Evolutionary conservation across 2,888 invertebrate genomes (phyloP).

Genomic region (Timandra comae): DNA sequence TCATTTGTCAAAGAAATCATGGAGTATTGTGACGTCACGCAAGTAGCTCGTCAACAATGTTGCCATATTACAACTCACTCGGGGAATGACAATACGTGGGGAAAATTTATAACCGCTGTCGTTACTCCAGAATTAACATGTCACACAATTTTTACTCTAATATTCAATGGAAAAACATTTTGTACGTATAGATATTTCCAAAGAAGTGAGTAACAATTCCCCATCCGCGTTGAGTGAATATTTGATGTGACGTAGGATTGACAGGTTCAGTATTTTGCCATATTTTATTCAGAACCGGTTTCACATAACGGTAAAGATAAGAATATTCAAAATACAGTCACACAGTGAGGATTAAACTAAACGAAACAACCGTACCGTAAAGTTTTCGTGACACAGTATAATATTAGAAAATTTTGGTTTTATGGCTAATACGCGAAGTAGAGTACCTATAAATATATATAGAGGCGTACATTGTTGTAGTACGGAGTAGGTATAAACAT

Average conservation of each 20-base stretch:
- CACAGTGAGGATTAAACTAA: slow-evolving; percentile 6
- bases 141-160: slow-evolving; percentile 22
- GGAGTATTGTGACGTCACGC: slow-evolving; percentile 52
- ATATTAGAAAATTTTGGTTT: neutral
- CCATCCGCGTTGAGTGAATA: slow-evolving; percentile 10
- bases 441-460: neutral
- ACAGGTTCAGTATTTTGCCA: slow-evolving; percentile 19
- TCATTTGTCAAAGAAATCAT: slow-evolving; percentile 2
- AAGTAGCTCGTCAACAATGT: slow-evolving; percentile 58
- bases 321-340: slow-evolving; percentile 8
- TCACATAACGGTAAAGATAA: slow-evolving; percentile 12
- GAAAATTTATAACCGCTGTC: slow-evolving; percentile 18
- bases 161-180: slow-evolving; percentile 8
- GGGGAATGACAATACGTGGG: slow-evolving; percentile 17
- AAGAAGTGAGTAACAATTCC: slow-evolving; percentile 10
- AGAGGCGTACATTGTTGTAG: slow-evolving; percentile 11
- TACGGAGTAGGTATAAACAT: slow-evolving; percentile 46
- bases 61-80: slow-evolving; percentile 42
- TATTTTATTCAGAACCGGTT: slow-evolving; percentile 28
- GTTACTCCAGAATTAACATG: slow-evolving; percentile 34
- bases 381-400: too few relatives aligned
- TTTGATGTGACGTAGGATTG: slow-evolving; percentile 19
- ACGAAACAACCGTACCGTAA: too few relatives aligned
- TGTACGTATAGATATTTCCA: slow-evolving; percentile 4
- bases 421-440: slow-evolving; percentile 1